Conservation (phyloP, 2,113 vertebrate species). For the Coryphaenoides rupestris region DNA sequence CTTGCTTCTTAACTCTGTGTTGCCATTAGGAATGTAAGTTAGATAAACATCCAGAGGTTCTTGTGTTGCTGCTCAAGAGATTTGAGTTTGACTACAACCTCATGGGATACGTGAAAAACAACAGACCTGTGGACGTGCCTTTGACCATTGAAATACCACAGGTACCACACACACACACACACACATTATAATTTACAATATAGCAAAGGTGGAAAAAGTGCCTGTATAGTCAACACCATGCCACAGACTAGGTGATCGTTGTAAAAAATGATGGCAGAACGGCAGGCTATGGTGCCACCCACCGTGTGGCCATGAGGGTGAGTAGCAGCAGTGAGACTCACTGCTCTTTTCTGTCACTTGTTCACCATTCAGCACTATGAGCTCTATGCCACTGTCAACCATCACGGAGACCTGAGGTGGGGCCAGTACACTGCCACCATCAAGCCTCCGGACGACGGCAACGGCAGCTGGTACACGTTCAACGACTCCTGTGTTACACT, state of each 20-base stretch:
- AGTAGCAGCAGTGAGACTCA: no score
- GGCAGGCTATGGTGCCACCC: no score
- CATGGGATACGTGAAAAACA: conserved; percentile 55
- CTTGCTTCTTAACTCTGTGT: neutral
- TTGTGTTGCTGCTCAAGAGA: conserved; percentile 66
- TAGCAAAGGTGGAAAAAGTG: no score
- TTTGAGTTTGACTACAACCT: conserved; percentile 48
- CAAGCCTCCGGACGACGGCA: conserved; percentile 32
- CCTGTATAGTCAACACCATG: no score
- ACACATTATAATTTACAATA: no score
- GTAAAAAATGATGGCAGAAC: no score
- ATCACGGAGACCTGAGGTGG: conserved; percentile 40
- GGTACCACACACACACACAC: conserved; percentile 12
- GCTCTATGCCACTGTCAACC: conserved; percentile 62
- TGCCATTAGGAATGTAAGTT: conserved; percentile 33
- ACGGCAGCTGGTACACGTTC: conserved; percentile 49
- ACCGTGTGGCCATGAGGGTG: no score
- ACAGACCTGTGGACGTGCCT: conserved; percentile 36
- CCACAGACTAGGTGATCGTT: no score
- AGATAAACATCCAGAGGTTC: conserved; percentile 48
- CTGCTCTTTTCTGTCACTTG: no score
- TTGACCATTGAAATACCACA: conserved; percentile 22
- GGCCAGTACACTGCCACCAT: conserved; percentile 60
- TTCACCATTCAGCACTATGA: conserved; percentile 39
- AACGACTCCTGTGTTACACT: conserved; percentile 17